phyloP scores from a whole-genome alignment of 2,113 vertebrate genomes.

The Chiloscyllium plagiosum region DNA sequence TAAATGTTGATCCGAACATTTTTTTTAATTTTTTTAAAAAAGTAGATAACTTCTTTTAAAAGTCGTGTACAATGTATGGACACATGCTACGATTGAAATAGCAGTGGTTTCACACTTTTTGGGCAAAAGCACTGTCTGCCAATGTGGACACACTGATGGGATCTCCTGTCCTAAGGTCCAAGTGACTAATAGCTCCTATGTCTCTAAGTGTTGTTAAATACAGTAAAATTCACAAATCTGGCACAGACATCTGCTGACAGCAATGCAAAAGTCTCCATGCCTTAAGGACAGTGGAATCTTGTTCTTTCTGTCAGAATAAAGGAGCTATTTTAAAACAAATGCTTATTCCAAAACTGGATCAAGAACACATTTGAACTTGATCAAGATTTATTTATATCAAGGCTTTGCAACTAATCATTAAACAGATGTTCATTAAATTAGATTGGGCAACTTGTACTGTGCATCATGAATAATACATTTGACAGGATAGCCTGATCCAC shows the following conservation, averaged over 20 bases:
- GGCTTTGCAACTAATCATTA: slow-evolving; percentile 15
- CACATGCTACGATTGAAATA: not conserved
- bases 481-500: slow-evolving; percentile 12
- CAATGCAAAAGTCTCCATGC: not conserved
- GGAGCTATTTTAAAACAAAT: not conserved
- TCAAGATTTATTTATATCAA: slow-evolving; percentile 30
- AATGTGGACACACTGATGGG: not conserved
- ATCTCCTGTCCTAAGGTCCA: not conserved
- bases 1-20: not conserved
- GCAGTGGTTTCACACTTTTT: not conserved
- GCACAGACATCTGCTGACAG: not conserved
- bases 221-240: not conserved
- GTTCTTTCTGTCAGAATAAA: not conserved
- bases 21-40: not conserved
- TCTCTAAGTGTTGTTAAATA: not conserved
- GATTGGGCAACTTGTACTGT: not conserved
- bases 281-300: not conserved
- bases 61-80: not conserved
- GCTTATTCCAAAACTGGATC: not conserved
- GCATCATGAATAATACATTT: slow-evolving; percentile 7
- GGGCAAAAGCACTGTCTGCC: not conserved
- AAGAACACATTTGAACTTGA: not conserved
- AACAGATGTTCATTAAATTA: slow-evolving; percentile 26
- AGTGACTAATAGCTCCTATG: not conserved
- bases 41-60: not conserved